A percentile compares a stretch with the other conserved stretches of the same genome.
These are phyloP conservation scores for Sebastiscus tertius DNA, from an alignment of 2,797 vertebrate genomes.

Conservation along the genomic window DNA sequence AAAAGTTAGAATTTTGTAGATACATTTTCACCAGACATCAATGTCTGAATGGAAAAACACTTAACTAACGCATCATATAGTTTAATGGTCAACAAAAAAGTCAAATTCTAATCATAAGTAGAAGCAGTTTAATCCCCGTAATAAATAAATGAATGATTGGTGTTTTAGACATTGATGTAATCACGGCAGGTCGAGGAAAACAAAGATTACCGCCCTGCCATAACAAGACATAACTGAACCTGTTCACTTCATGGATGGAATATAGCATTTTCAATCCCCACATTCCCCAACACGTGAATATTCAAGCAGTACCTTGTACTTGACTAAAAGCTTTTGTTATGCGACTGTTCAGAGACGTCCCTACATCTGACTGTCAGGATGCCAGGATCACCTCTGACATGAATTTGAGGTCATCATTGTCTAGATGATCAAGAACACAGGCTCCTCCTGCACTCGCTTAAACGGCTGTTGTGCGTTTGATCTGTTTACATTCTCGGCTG, in stretches of 20 bases:
- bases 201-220: neutral
- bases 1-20: neutral
- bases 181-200: neutral
- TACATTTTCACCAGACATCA: too few relatives aligned
- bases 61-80: neutral
- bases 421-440: conserved; percentile 38
- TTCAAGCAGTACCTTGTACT: neutral
- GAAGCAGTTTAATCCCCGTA: neutral
- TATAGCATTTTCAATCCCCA: neutral
- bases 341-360: neutral
- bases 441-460: conserved; percentile 18
- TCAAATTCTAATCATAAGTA: neutral
- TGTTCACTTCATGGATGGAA: neutral
- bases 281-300: neutral
- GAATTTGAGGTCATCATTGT: conserved; percentile 37
- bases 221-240: neutral
- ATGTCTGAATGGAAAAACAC: neutral
- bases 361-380: neutral
- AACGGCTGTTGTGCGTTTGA: conserved; percentile 56
- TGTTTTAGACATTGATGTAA: neutral
- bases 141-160: neutral
- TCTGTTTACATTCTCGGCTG: conserved; percentile 63
- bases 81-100: neutral
- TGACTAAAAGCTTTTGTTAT: neutral
- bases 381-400: conserved; percentile 28